Evolutionary conservation across 64 coral and sea anemone genomes (phyloP).

Genomic region (Montipora sp.): DNA sequence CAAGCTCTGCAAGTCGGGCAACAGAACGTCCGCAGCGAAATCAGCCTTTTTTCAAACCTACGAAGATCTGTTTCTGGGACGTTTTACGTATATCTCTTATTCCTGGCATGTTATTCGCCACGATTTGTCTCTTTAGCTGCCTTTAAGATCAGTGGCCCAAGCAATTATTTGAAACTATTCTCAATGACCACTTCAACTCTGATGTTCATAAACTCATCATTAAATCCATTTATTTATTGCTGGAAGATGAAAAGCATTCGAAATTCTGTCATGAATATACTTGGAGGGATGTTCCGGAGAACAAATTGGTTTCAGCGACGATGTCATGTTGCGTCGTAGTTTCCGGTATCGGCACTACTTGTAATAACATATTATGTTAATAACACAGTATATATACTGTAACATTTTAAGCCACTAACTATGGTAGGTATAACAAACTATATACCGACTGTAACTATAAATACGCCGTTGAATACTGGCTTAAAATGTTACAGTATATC

Average conservation of each 20-base stretch:
- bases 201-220: background rate
- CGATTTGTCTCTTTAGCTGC: background rate
- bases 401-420: no score
- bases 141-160: background rate
- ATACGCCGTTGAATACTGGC: no score
- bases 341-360: no score
- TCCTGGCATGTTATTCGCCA: background rate
- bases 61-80: background rate
- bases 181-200: background rate
- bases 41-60: background rate
- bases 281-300: background rate
- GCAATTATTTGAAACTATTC: background rate
- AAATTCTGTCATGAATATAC: background rate
- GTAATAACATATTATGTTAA: no score
- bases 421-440: no score
- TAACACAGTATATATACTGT: no score
- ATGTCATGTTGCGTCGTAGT: background rate
- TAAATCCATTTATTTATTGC: conserved; percentile 15
- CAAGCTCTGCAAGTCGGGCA: background rate
- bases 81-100: conserved; percentile 34
- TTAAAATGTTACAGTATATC: no score
- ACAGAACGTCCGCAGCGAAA: background rate
- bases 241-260: conserved; percentile 27
- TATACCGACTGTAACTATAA: no score
- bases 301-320: background rate